Evolutionary conservation across 1,140 invertebrate genomes (phyloP).

Genomic region (Drosophila oshimai): DNA sequence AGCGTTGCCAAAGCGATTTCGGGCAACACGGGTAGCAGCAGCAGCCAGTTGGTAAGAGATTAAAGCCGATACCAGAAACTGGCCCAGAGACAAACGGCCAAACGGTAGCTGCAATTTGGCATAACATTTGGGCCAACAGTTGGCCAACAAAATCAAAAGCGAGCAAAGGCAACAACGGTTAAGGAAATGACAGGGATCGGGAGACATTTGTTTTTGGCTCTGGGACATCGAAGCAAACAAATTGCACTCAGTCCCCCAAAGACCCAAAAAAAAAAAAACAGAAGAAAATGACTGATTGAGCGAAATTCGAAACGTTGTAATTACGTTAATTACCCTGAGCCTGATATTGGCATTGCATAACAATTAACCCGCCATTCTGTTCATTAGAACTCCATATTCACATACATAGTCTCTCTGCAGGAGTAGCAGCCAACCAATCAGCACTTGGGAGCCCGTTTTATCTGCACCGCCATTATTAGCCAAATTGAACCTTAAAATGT

Average conservation of each 20-base stretch:
- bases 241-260: background rate
- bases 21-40: conserved; percentile 72
- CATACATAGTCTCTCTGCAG: background rate
- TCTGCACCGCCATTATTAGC: conserved; percentile 56
- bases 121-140: conserved; percentile 60
- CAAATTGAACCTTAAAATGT: conserved; percentile 66
- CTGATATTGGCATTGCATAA: conserved; percentile 2
- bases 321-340: conserved; percentile 32
- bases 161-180: conserved; percentile 9
- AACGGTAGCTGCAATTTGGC: conserved; percentile 74
- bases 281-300: background rate
- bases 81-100: conserved; percentile 31
- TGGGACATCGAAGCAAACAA: conserved; percentile 2
- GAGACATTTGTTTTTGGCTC: conserved; percentile 13
- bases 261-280: background rate
- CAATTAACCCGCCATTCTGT: background rate
- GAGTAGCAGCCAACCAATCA: conserved; percentile 17
- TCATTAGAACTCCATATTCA: conserved; percentile 22
- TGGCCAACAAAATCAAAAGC: conserved; percentile 6
- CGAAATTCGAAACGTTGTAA: conserved; percentile 16
- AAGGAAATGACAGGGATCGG: conserved; percentile 19
- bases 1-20: conserved; percentile 71
- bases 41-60: conserved; percentile 16
- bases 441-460: conserved; percentile 36
- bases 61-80: conserved; percentile 58